Conservation (phyloP, 2,888 invertebrate genomes). For the Polyploca ridens region DNA sequence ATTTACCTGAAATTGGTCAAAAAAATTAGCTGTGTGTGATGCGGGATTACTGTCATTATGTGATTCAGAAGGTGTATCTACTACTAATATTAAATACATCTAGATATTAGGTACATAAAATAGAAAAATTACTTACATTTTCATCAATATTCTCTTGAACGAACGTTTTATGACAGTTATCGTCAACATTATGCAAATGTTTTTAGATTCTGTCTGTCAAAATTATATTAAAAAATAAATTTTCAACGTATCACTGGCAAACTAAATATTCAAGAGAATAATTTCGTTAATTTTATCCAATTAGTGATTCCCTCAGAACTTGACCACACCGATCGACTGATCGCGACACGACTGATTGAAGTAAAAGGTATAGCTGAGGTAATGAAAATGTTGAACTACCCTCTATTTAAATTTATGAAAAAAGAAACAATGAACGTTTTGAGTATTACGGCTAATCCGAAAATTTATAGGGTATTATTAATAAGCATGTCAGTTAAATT, state of each 20-base stretch:
- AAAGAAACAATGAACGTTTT: too few species aligned
- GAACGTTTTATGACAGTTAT: conserved; percentile 51
- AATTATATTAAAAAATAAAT: not conserved
- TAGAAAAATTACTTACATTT: conserved; percentile 57
- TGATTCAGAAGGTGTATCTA: too few species aligned
- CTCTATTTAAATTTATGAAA: not conserved
- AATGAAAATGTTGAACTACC: not conserved
- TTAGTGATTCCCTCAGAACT: not conserved
- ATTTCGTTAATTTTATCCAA: not conserved
- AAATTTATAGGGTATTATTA: too few species aligned
- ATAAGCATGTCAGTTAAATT: too few species aligned
- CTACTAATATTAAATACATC: not conserved
- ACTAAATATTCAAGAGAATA: conserved; percentile 14
- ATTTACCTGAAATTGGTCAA: too few species aligned
- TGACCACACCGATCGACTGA: conserved; percentile 1
- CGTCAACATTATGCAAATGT: conserved; percentile 35
- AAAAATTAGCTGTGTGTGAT: too few species aligned
- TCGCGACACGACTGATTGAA: not conserved
- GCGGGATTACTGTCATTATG: too few species aligned
- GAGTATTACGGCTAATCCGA: too few species aligned
- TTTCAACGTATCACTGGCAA: not conserved
- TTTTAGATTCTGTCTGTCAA: conserved; percentile 12
- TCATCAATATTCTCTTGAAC: conserved; percentile 57
- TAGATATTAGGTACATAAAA: not conserved
- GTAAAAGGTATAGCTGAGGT: too few species aligned